These are phyloP conservation scores for Auanema freiburgensis DNA, from an alignment of 2,888 invertebrate species.

Conservation along the genomic window DNA sequence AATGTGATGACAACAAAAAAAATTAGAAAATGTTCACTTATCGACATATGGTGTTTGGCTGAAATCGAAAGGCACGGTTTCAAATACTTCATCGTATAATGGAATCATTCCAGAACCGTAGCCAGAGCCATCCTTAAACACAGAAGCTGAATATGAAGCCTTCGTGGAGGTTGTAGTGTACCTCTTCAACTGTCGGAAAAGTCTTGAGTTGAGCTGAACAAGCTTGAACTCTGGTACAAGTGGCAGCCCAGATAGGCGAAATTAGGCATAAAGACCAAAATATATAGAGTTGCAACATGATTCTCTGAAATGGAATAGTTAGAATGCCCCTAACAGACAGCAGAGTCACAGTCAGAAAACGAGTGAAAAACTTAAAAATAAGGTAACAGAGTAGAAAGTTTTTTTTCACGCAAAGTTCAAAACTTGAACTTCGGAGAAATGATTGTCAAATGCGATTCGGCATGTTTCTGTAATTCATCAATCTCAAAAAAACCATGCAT, in stretches of 20 bases:
- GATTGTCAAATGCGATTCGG: too few relatives aligned
- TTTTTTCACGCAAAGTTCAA: too few relatives aligned
- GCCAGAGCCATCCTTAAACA: constrained; percentile 4
- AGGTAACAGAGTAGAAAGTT: too few relatives aligned
- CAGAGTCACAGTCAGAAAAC: too few relatives aligned
- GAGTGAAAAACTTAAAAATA: too few relatives aligned
- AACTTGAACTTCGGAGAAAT: too few relatives aligned
- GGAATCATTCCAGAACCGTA: constrained; percentile 20
- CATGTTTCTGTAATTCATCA: too few relatives aligned
- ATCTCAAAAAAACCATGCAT: too few relatives aligned
- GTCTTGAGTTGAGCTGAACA: constrained; percentile 12
- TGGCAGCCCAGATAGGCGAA: neutral
- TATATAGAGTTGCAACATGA: too few relatives aligned
- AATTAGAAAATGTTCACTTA: constrained; percentile 8
- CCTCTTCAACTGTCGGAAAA: constrained; percentile 16
- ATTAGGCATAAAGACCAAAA: neutral
- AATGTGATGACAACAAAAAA: too few relatives aligned
- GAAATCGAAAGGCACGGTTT: constrained; percentile 15
- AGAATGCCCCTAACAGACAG: too few relatives aligned
- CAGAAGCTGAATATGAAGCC: neutral
- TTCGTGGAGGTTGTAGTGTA: neutral
- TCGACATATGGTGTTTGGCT: constrained; percentile 8
- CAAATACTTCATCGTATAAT: constrained; percentile 18
- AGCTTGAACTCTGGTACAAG: constrained; percentile 12
- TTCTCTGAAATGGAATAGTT: too few relatives aligned